Percentiles rank a stretch among this genome's conserved stretches.
These are phyloP conservation scores for Pygocentrus nattereri DNA, from an alignment of 2,797 vertebrate genomes.

Conservation along the genomic window DNA sequence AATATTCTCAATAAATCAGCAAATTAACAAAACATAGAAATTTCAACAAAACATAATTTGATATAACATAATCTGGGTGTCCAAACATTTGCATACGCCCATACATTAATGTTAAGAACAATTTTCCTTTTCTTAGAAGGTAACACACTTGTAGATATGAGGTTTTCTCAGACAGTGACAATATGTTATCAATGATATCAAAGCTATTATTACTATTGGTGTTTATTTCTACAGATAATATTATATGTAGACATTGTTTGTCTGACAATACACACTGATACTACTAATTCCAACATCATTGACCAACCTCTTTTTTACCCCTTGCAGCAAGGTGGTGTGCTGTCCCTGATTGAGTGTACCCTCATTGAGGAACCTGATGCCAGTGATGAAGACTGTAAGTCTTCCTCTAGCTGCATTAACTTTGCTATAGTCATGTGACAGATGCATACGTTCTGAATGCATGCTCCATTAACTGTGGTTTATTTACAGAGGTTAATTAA, in stretches of 20 bases:
- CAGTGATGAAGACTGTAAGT: constrained; percentile 94
- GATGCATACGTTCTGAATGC: constrained; percentile 26
- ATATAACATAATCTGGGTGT: too few species aligned
- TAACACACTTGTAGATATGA: too few species aligned
- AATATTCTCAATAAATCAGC: too few species aligned
- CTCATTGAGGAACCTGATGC: constrained; percentile 92
- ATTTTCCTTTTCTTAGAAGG: not conserved
- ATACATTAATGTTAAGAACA: not conserved
- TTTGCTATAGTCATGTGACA: constrained; percentile 16
- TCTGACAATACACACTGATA: not conserved
- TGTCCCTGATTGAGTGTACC: constrained; percentile 95
- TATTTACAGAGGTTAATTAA: constrained; percentile 75
- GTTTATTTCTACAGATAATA: too few species aligned
- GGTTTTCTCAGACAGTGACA: not conserved
- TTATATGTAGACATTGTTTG: not conserved
- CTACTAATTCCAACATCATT: not conserved
- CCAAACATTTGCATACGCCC: too few species aligned
- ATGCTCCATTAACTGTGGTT: constrained; percentile 50
- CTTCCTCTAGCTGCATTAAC: constrained; percentile 14
- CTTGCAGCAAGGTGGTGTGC: constrained; percentile 94
- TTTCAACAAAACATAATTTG: too few species aligned
- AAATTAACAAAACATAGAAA: too few species aligned
- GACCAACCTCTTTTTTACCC: constrained; percentile 54
- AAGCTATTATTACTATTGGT: not conserved
- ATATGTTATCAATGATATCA: not conserved